Evolutionary conservation across 2,797 vertebrate species (phyloP), one percentile per base, ranked within the genome.

Genomic region (Natrix natrix): DNA sequence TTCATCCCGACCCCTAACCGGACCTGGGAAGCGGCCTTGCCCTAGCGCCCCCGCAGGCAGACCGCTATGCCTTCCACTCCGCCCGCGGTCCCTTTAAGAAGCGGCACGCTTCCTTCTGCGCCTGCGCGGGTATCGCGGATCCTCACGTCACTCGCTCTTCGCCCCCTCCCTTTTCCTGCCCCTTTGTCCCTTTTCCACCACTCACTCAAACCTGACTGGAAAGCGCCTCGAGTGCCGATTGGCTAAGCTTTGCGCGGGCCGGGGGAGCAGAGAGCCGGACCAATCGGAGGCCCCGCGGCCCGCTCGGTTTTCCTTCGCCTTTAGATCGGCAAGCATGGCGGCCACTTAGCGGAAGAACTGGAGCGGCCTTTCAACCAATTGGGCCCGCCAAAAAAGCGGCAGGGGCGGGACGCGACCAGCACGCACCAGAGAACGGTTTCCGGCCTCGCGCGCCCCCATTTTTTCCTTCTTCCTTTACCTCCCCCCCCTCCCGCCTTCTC

Each of bases 131-230:
- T 2, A 12, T 63, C 22, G 16, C 60, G 8, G 22, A 14, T 12
- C 26, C 14, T 88, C 83, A 10, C 89, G 55, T 48, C 86, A 13
- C 55, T 66, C 61, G 4, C 32, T 52, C 86, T 24, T 48, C 63
- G 7, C 37, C 52, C n/a, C 5, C 4, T 28, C 86, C 37, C 61
- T 78, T 60, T 54, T 89, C 56, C 90, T 88, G 61, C 90, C 92
- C 56, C 96, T 96, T 97, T 97, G 96, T 96, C 95, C 96, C 94
- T 78, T 87, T 24, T n/a, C 93, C 24, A 43, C 89, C 14, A 93
- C 94, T 95, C 96, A 96, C 24, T 86, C 91, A 78, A 95, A 86
- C 94, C 0, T 83, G 0, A 2, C 32, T 43, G 1, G 0, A 4
- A 3, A 26, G 20, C 61, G 8, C 13, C 43, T 61, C 74, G 37